phyloP scores from a whole-genome alignment of 2,888 invertebrate genomes.

The Eupithecia subumbrata region DNA sequence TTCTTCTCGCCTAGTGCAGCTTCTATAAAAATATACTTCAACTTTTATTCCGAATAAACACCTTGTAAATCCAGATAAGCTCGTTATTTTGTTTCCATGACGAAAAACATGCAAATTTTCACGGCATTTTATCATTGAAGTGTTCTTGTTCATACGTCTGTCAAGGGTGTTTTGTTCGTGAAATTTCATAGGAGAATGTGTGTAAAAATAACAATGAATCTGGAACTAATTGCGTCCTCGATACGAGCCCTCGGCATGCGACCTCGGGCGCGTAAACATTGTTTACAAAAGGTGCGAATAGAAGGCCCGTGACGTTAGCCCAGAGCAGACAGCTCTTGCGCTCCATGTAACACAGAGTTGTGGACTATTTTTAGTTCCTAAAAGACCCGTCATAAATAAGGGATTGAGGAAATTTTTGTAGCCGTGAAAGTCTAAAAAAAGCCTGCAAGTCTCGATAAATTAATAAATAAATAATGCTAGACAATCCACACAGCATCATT shows the following conservation, averaged over 20 bases:
- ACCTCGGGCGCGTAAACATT: slow-evolving; percentile 59
- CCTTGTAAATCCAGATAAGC: slow-evolving; percentile 14
- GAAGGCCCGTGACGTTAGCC: slow-evolving; percentile 52
- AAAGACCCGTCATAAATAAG: not conserved
- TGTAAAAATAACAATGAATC: slow-evolving; percentile 53
- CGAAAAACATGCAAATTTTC: slow-evolving; percentile 23
- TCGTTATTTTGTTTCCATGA: slow-evolving; percentile 33
- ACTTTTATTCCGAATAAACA: not conserved
- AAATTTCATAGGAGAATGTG: slow-evolving; percentile 44
- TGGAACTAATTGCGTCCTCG: slow-evolving; percentile 67
- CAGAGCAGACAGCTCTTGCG: slow-evolving; percentile 2
- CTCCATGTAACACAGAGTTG: not conserved
- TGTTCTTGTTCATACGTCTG: slow-evolving; percentile 21
- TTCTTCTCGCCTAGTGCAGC: slow-evolving; percentile 28
- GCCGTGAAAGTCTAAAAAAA: too few species aligned
- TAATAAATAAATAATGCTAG: too few species aligned
- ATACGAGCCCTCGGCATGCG: slow-evolving; percentile 51
- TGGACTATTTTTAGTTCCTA: not conserved
- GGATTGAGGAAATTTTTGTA: too few species aligned
- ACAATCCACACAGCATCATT: too few species aligned
- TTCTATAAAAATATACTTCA: slow-evolving; percentile 5
- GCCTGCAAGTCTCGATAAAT: too few species aligned
- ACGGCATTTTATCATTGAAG: slow-evolving; percentile 40
- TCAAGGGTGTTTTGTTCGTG: slow-evolving; percentile 12
- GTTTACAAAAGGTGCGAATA: slow-evolving; percentile 72